phyloP scores from a whole-genome alignment of 1,140 invertebrate species.

The Nasonia giraulti region DNA sequence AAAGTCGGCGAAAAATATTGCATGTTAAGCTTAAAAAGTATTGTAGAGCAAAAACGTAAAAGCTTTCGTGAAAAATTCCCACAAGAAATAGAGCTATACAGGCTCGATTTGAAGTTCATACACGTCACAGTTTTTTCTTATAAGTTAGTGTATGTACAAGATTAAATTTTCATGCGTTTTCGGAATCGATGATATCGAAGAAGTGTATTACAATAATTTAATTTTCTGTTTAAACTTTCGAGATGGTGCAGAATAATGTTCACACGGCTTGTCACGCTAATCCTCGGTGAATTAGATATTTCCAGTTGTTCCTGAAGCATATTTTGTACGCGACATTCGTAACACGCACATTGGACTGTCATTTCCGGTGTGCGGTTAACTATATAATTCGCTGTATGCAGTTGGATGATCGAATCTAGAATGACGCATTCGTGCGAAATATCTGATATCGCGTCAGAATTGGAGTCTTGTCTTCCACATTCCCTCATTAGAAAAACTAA shows the following conservation, averaged over 20 bases:
- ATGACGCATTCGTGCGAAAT: not conserved
- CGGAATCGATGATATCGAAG: no score
- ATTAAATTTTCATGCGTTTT: no score
- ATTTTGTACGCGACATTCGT: not conserved
- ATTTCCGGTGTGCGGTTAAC: not conserved
- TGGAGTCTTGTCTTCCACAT: not conserved
- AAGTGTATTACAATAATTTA: no score
- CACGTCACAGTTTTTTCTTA: no score
- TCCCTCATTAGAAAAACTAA: not conserved
- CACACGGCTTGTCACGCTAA: not conserved
- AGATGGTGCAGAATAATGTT: no score
- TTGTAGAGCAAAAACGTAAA: not conserved
- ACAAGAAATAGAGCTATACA: not conserved
- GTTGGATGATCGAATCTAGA: not conserved
- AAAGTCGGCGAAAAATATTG: constrained; percentile 7
- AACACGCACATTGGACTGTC: not conserved
- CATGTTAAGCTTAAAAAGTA: not conserved
- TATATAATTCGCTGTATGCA: not conserved
- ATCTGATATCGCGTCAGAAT: not conserved
- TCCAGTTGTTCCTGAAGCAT: not conserved
- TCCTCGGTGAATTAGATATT: not conserved
- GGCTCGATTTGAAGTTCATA: not conserved
- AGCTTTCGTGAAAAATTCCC: not conserved
- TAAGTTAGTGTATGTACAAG: no score
- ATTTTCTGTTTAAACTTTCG: no score